Percentiles rank a stretch among this genome's conserved stretches.
phyloP scores from a whole-genome alignment of 2,797 vertebrate genomes.

The Acomys russatus region DNA sequence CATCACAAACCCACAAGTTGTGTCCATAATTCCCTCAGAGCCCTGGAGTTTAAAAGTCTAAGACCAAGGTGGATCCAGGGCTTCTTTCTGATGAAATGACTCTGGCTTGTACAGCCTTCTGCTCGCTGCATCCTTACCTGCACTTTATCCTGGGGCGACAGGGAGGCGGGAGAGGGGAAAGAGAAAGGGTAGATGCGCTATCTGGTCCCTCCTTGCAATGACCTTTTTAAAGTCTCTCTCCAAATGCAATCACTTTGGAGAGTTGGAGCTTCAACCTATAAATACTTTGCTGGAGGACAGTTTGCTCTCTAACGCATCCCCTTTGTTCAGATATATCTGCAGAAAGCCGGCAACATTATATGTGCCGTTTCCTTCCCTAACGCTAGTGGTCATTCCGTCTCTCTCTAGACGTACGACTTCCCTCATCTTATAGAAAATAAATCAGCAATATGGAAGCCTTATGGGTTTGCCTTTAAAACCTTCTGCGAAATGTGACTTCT shows the following conservation, averaged over 20 bases:
- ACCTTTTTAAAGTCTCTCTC: not conserved
- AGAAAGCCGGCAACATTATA: not conserved
- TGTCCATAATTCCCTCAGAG: not conserved
- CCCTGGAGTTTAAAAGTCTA: not conserved
- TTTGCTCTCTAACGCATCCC: not conserved
- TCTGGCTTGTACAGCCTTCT: not conserved
- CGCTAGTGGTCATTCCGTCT: not conserved
- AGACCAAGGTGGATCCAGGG: not conserved
- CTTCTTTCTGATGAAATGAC: not conserved
- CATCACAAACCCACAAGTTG: not conserved
- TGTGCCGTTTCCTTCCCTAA: not conserved
- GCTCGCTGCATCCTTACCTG: not conserved
- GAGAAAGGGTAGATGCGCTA: not conserved
- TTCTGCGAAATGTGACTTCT: not conserved
- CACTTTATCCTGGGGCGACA: not conserved
- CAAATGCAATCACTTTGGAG: not conserved
- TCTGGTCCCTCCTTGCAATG: not conserved
- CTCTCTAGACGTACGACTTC: not conserved
- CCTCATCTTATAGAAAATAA: not conserved
- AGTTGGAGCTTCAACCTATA: not conserved
- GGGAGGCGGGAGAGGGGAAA: not conserved
- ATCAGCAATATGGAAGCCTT: not conserved
- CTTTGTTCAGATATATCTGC: not conserved
- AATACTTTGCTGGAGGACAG: not conserved
- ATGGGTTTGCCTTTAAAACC: not conserved